A percentile compares a stretch with the other conserved stretches of the same genome.
phyloP scores from a whole-genome alignment of 2,113 vertebrate genomes.

The Phyllostomus hastatus region DNA sequence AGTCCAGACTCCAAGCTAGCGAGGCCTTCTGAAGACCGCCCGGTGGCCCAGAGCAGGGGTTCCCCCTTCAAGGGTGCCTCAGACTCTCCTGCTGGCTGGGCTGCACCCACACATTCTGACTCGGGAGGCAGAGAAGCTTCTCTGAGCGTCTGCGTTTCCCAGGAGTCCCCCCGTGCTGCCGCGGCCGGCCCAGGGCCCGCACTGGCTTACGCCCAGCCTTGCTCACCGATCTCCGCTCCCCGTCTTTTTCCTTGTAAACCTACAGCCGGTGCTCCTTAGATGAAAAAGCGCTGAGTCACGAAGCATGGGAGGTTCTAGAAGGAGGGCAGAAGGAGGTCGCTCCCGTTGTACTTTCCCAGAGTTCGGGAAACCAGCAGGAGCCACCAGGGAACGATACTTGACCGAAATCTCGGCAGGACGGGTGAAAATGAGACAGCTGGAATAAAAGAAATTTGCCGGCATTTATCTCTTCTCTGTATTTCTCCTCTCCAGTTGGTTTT shows the following conservation, averaged over 20 bases:
- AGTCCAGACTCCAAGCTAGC: rapidly evolving
- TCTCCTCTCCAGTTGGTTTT: not conserved
- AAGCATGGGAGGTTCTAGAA: not conserved
- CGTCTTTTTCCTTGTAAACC: not conserved
- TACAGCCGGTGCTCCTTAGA: not conserved
- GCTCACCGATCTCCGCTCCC: not conserved
- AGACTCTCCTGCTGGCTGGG: rapidly evolving
- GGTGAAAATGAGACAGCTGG: not conserved
- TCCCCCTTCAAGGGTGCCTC: rapidly evolving
- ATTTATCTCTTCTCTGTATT: not conserved
- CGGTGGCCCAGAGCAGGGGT: not conserved
- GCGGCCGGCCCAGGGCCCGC: too few species aligned
- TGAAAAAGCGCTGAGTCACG: not conserved
- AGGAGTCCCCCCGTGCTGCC: rapidly evolving
- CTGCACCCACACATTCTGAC: not conserved
- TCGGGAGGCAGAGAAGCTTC: not conserved
- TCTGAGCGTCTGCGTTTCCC: not conserved
- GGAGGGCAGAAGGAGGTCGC: not conserved
- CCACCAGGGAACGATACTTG: not conserved
- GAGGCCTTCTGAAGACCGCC: not conserved
- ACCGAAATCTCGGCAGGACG: too few species aligned
- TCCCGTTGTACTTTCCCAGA: not conserved
- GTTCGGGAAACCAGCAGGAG: not conserved
- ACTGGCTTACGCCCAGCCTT: rapidly evolving
- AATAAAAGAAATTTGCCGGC: not conserved